Base-by-base conservation (phyloP, 2,113 vertebrate genomes). In the Puffinus mauretanicus region DNA sequence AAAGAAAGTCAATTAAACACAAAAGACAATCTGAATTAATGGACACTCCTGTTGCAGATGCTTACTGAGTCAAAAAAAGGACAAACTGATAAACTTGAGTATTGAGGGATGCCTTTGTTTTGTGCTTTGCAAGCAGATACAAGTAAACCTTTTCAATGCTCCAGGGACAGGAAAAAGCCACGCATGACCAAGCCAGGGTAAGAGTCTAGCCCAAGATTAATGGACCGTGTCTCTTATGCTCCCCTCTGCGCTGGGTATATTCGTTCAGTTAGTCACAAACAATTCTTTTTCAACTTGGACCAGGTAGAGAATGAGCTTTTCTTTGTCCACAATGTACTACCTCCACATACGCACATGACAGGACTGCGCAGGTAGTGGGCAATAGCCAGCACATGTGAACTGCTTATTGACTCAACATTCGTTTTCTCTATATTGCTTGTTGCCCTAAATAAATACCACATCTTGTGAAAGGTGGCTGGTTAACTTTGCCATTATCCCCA, bases 1-100 rank as follows among this genome's bases (percentile, higher is more conserved):
- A 82, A 85, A 84, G 58, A 75, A 96, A 91, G 86, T 73, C 49
- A 81, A 84, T 89, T 81, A 78, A 91, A 89, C 34, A 55, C 3
- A 6, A 73, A 92, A 90, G 22, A 60, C 58, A 65, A 69, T 10
- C 38, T 66, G 84, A 91, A 73, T 75, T 84, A 89, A 87, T n/a
- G 29, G 64, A 51, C 32, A 46, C 1, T 21, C 6, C 36, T 70
- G 27, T 49, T 66, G 46, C 16, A 66, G 69, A 78, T 54, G 38
- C 51, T 83, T 47, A 38, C 24, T 2, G 36, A 87, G 44, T 49
- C 1, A 47, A 77, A 72, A 57, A 88, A 42, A 92, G 32, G 32
- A 82, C 27, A 95, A 90, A 52, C 12, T n/a, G 15, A 76, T 24
- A 55, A 47, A 76, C 22, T 69, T 38, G 6, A 42, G 24, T 15